A percentile compares a stretch with the other conserved stretches of the same genome.
These are phyloP conservation scores for Reinhardtius hippoglossoides DNA, from an alignment of 2,113 vertebrate species.

Conservation along the genomic window DNA sequence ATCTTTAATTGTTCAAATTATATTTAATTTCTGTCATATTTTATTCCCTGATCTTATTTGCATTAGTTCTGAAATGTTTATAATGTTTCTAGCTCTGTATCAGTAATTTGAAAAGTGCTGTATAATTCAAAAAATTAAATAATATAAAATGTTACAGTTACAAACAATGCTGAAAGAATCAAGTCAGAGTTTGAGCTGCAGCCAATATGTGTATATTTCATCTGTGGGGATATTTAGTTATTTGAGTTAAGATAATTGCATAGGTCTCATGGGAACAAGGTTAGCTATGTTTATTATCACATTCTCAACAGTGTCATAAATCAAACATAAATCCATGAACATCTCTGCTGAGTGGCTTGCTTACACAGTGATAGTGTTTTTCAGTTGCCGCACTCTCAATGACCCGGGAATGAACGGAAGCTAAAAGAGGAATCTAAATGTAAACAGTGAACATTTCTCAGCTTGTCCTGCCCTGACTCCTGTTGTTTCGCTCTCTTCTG, in stretches of 20 bases:
- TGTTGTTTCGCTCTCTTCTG: slow-evolving; percentile 1
- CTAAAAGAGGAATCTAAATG: not conserved
- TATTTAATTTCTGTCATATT: no score
- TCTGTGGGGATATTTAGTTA: not conserved
- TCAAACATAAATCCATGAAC: slow-evolving; percentile 15
- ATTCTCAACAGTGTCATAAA: not conserved
- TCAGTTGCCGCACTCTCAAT: slow-evolving; percentile 22
- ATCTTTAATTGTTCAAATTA: no score
- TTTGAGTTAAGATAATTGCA: not conserved
- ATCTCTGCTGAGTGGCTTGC: not conserved
- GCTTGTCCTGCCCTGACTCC: not conserved
- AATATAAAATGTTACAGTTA: no score
- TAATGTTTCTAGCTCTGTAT: no score
- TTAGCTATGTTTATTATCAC: not conserved
- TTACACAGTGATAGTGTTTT: slow-evolving; percentile 30
- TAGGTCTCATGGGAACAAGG: rapidly evolving
- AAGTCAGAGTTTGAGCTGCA: not conserved
- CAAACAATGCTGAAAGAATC: not conserved
- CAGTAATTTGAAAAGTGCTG: no score
- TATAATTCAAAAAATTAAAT: no score
- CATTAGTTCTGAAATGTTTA: no score
- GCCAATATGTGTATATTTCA: slow-evolving; percentile 1
- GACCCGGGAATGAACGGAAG: slow-evolving; percentile 11
- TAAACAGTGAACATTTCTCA: not conserved
- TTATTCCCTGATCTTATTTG: no score